Conservation (phyloP, 2,888 invertebrate genomes). For the Gasteruption jaculator region DNA sequence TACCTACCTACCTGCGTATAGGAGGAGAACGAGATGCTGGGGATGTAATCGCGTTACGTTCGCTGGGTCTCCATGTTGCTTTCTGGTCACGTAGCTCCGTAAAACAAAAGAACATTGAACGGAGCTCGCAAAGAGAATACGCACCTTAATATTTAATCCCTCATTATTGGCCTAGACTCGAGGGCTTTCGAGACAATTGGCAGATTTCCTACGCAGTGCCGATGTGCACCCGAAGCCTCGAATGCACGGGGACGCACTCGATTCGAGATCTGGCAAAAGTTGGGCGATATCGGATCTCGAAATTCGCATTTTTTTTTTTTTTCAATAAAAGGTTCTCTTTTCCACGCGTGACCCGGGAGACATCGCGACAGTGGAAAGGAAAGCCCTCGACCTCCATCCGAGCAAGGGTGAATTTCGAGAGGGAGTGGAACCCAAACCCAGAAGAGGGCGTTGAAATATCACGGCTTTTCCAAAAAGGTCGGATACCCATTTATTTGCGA, state of each 20-base stretch:
- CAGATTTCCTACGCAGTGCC: conserved; percentile 45
- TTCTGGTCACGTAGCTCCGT: conserved; percentile 50
- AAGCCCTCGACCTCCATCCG: conserved; percentile 37
- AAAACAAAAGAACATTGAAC: conserved; percentile 49
- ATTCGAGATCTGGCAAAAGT: too few species aligned
- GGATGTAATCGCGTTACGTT: conserved; percentile 42
- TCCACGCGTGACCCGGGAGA: conserved; percentile 28
- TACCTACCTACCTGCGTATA: conserved; percentile 16
- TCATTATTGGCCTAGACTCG: conserved; percentile 46
- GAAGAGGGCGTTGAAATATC: conserved; percentile 39
- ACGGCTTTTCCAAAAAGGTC: conserved; percentile 37
- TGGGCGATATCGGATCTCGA: conserved; percentile 11
- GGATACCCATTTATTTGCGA: conserved; percentile 29
- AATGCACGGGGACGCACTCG: too few species aligned
- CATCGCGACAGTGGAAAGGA: conserved; percentile 37
- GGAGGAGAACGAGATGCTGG: conserved; percentile 23
- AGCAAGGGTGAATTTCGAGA: conserved; percentile 30
- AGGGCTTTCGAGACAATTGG: conserved; percentile 50
- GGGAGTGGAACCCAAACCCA: conserved; percentile 14
- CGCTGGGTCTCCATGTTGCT: conserved; percentile 41
- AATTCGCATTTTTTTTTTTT: background rate
- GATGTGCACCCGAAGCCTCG: too few species aligned
- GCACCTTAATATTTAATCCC: conserved; percentile 49
- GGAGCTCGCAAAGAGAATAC: conserved; percentile 36
- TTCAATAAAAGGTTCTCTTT: conserved; percentile 12